A percentile compares a stretch with the other conserved stretches of the same genome.
Evolutionary conservation across 2,797 vertebrate species (phyloP).

Genomic region (Poliocrania exsul): DNA sequence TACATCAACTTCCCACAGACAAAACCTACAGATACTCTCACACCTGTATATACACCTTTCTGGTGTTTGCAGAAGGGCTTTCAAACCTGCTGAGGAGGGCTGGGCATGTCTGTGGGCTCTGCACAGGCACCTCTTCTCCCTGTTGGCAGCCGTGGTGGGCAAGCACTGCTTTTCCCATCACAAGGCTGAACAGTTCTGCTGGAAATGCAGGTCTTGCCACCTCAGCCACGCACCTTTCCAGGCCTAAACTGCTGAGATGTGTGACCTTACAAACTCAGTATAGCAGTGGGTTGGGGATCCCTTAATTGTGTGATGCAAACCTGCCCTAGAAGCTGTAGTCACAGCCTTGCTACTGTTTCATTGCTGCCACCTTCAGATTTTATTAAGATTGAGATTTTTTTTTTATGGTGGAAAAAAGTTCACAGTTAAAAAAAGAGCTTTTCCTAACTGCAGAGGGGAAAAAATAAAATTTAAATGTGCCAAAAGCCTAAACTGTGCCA

Average conservation of each 20-base stretch:
- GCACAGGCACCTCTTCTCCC: background rate
- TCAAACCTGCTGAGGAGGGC: background rate
- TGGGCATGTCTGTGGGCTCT: background rate
- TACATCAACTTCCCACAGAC: background rate
- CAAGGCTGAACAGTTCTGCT: background rate
- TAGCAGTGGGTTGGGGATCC: background rate
- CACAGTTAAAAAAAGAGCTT: conserved; percentile 5
- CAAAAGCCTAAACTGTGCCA: conserved; percentile 20
- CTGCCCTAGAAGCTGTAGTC: background rate
- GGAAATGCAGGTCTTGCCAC: background rate
- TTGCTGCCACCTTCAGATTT: conserved; percentile 58
- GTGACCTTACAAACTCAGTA: background rate
- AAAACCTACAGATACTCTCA: background rate
- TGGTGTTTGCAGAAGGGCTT: background rate
- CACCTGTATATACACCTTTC: no score
- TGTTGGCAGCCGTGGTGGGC: background rate
- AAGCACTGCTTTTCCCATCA: background rate
- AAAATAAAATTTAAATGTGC: background rate
- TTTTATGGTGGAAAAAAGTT: background rate
- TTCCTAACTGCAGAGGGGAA: background rate
- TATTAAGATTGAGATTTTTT: background rate
- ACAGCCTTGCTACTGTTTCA: background rate
- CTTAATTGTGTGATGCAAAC: background rate
- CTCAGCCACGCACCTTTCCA: background rate
- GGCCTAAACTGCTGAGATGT: accelerated